phyloP scores from a whole-genome alignment of 2,888 invertebrate species.

The Blastobasis lacticolella region DNA sequence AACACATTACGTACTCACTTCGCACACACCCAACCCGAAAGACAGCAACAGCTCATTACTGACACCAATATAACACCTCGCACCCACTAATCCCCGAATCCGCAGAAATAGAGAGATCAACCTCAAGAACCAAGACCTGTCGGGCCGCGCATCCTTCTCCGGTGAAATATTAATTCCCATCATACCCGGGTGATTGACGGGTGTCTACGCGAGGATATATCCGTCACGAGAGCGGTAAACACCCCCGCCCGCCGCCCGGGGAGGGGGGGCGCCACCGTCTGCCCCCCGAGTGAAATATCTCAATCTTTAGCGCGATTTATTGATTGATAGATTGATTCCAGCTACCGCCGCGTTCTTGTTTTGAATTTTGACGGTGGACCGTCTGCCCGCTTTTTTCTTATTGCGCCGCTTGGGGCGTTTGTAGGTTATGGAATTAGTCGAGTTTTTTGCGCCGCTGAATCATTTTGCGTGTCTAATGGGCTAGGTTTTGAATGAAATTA shows the following conservation, averaged over 20 bases:
- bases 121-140: constrained; percentile 36
- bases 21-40: no score
- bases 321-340: constrained; percentile 68
- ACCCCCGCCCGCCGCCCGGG: constrained; percentile 26
- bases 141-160: constrained; percentile 26
- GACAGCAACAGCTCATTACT: no score
- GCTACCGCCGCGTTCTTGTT: constrained; percentile 11
- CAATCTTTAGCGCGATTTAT: constrained; percentile 69
- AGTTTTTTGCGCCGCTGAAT: no score
- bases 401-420: no score
- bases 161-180: constrained; percentile 68
- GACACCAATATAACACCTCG: no score
- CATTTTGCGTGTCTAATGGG: no score
- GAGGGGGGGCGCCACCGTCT: constrained; percentile 11
- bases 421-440: no score
- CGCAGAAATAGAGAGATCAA: constrained; percentile 18
- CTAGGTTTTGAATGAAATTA: no score
- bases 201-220: constrained; percentile 67
- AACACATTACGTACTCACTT: no score
- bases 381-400: no score
- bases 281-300: constrained; percentile 58
- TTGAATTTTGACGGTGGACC: constrained; percentile 16
- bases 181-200: constrained; percentile 68
- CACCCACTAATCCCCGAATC: no score
- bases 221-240: constrained; percentile 63